A percentile compares a stretch with the other conserved stretches of the same genome.
These are phyloP conservation scores for Bursaphelenchus okinawaensis DNA, from an alignment of 2,888 invertebrate species.

Conservation along the genomic window DNA sequence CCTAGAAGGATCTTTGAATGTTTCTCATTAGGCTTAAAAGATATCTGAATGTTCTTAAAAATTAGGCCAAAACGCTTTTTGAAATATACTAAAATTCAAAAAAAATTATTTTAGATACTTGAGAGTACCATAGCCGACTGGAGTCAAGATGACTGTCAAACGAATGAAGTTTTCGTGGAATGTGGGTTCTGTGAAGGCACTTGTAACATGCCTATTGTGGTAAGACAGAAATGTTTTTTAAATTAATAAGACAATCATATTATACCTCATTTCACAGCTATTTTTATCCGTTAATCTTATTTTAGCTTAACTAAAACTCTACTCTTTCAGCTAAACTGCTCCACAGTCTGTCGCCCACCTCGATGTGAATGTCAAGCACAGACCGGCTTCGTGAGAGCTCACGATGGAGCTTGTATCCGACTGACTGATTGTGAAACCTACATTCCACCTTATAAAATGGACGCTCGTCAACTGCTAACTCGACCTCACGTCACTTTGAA, in stretches of 20 bases:
- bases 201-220: slow-evolving; percentile 26
- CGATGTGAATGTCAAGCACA: slow-evolving; percentile 30
- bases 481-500: background rate
- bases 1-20: no score
- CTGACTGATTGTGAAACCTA: slow-evolving; percentile 26
- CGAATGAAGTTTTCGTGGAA: slow-evolving; percentile 31
- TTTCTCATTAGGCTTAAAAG: no score
- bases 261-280: background rate
- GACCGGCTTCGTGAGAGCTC: slow-evolving; percentile 29
- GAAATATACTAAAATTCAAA: no score
- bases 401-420: slow-evolving; percentile 31
- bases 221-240: slow-evolving; percentile 6
- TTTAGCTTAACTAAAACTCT: background rate
- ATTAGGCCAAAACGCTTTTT: no score
- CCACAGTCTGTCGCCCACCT: slow-evolving; percentile 20
- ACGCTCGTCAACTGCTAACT: background rate
- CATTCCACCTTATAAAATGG: background rate
- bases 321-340: slow-evolving; percentile 21
- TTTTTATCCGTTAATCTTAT: slow-evolving; percentile 6
- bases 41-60: no score
- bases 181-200: slow-evolving; percentile 37
- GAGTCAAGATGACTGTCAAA: slow-evolving; percentile 30
- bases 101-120: no score
- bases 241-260: slow-evolving; percentile 7
- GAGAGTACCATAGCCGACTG: no score